A percentile compares a stretch with the other conserved stretches of the same genome.
phyloP scores from a whole-genome alignment of 2,797 vertebrate genomes.

The Acomys russatus region DNA sequence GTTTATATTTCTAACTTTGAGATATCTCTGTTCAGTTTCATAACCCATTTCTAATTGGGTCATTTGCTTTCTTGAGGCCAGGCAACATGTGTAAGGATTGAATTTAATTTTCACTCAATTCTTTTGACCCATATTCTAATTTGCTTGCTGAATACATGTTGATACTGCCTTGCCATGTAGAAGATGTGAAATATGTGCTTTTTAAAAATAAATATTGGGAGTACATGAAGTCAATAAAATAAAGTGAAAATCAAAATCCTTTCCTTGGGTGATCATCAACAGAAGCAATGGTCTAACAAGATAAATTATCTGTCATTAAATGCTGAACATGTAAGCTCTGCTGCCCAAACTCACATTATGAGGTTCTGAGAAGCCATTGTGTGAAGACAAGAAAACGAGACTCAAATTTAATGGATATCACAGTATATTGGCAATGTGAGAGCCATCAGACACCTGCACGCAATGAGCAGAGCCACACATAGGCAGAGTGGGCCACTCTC shows the following conservation, averaged over 20 bases:
- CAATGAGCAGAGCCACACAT: neutral
- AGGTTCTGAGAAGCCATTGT: neutral
- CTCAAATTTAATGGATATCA: neutral
- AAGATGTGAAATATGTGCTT: neutral
- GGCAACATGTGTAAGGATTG: neutral
- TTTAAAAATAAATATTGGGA: neutral
- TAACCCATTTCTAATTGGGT: neutral
- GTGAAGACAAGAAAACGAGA: neutral
- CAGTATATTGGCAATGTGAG: neutral
- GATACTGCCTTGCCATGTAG: neutral
- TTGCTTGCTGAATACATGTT: neutral
- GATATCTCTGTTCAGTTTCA: neutral
- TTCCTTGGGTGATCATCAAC: neutral
- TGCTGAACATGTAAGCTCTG: no score
- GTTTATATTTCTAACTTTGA: neutral
- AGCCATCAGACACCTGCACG: neutral
- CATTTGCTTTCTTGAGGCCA: neutral
- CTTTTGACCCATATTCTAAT: neutral
- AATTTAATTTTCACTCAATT: neutral
- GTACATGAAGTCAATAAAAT: neutral
- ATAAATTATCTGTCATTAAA: neutral
- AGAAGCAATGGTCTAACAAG: neutral
- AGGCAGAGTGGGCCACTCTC: neutral
- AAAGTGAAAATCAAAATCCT: neutral
- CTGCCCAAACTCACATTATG: neutral